phyloP scores from a whole-genome alignment of 2,113 vertebrate genomes.

The Lamprologus speciosus region DNA sequence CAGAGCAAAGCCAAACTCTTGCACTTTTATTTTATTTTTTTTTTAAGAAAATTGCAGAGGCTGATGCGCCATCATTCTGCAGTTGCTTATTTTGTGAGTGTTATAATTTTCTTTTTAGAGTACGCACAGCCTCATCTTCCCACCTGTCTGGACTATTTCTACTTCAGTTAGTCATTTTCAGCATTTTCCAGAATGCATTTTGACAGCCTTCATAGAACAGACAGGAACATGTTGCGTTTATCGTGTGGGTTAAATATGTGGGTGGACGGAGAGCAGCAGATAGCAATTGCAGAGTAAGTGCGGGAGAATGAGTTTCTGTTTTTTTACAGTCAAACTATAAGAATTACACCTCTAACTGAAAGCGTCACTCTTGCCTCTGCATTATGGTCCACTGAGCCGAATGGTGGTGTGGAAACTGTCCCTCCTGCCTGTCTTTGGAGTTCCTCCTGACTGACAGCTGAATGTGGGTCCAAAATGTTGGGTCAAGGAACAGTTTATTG shows the following conservation, averaged over 20 bases:
- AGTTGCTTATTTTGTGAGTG: background rate
- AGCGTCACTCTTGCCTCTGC: background rate
- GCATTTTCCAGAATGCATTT: slow-evolving; percentile 11
- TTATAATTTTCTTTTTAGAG: background rate
- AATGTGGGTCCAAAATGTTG: background rate
- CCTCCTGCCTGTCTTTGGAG: background rate
- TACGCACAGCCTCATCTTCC: background rate
- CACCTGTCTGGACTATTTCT: background rate
- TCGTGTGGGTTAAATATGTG: slow-evolving; percentile 7
- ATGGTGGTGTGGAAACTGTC: background rate
- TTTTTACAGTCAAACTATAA: background rate
- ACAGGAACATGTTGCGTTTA: background rate
- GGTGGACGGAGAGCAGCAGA: background rate
- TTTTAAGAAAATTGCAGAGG: background rate
- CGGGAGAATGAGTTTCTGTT: background rate
- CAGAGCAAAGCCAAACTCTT: background rate
- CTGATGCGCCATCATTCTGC: background rate
- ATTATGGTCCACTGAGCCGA: background rate
- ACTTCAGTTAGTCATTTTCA: background rate
- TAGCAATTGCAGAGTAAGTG: background rate
- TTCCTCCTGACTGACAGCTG: background rate
- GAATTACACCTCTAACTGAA: background rate
- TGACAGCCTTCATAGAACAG: slow-evolving; percentile 3
- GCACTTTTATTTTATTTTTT: background rate
- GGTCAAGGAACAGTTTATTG: background rate